Base-by-base conservation (phyloP, 2,113 vertebrate genomes). In the Indicator indicator region DNA sequence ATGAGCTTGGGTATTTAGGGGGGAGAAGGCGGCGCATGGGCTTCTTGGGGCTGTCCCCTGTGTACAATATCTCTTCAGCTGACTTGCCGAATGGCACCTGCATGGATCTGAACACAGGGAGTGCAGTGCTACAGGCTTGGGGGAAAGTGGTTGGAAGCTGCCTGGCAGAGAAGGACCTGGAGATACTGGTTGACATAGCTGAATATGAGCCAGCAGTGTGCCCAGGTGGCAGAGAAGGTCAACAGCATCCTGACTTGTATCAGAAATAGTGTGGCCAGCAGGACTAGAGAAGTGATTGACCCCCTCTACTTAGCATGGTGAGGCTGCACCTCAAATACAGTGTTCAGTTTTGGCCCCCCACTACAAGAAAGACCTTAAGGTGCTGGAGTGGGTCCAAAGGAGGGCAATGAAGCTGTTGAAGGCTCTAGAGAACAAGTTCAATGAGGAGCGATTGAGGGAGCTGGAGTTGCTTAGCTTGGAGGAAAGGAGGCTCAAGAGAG, bases 391-490 rank as follows among this genome's bases (percentile, higher is more conserved):
- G 5, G 8, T 65, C 52, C 32, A 60, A 38, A 36, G 11, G 56
- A 50, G 11, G 50, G 11, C 63, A 75, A 0, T 0, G 0, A 32
- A 48, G 21, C 9, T n/a, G 21, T 12, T 8, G 9, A 55, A 55
- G 36, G 21, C 4, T 6, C 38, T 7, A 20, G n/a, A 88, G n/a
- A 18, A 30, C 42, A 55, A 2, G 1, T 83, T 15, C 2, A 4
- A 1, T 14, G 11, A 70, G 73, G 44, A 75, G 40, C 6, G 4
- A 52, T 56, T 50, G 74, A 60, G n/a, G 2, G 33, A 88, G 4
- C n/a, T 91, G 63, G 4, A 15, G 2, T 0, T 65, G 21, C 36
- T 80, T 16, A 19, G 2, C 2, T 36, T 80, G 88, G 26, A 44
- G 63, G 42, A 55, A 44, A 71, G 8, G n/a, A 94, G 38, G 30